phyloP scores from a whole-genome alignment of 2,888 invertebrate species.

The Lasioglossum vierecki region DNA sequence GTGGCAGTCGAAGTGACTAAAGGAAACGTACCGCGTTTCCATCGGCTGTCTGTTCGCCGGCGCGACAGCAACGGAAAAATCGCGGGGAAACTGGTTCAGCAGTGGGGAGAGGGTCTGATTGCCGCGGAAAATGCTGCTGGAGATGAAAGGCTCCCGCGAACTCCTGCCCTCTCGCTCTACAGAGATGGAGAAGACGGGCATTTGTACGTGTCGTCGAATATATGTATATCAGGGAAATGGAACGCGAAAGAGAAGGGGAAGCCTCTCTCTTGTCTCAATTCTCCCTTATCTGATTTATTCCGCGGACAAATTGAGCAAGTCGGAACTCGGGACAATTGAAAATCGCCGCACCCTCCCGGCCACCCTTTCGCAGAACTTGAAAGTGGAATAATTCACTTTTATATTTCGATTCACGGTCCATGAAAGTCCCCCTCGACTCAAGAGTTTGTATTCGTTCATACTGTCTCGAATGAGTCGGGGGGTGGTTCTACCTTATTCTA shows the following conservation, averaged over 20 bases:
- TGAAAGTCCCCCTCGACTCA: neutral
- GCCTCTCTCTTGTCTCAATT: neutral
- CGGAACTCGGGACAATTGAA: neutral
- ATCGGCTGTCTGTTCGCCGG: neutral
- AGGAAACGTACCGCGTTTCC: neutral
- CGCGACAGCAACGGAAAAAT: neutral
- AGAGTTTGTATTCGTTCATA: neutral
- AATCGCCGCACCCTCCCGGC: neutral
- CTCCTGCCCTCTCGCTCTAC: neutral
- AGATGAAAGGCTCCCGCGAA: neutral
- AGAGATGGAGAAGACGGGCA: neutral
- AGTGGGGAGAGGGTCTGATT: neutral
- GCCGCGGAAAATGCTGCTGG: slow-evolving; percentile 1
- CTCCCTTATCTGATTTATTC: neutral
- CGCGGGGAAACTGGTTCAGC: neutral
- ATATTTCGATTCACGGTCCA: neutral
- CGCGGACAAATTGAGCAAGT: neutral
- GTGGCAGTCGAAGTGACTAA: neutral
- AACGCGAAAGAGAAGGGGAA: neutral
- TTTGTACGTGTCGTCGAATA: slow-evolving; percentile 17
- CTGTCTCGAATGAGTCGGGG: neutral
- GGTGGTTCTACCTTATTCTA: too few relatives aligned
- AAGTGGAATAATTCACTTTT: neutral
- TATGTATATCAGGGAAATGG: slow-evolving; percentile 15
- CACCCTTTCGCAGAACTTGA: neutral